Base-by-base conservation (phyloP, 2,888 invertebrate species). In the Meteorus colon region DNA sequence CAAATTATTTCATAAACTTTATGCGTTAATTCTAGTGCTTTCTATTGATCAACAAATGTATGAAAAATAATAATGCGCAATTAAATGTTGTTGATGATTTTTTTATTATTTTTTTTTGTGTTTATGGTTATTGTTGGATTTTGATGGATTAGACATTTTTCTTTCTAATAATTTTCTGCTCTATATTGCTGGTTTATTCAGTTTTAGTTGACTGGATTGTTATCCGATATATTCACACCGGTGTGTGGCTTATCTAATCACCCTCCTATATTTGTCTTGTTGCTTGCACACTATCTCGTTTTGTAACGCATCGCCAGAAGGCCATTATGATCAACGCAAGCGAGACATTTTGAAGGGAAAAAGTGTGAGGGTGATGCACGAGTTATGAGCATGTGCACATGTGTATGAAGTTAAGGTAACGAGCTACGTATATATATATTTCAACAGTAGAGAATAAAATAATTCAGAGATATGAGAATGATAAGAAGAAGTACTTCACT, bases 221-320 rank as follows among this genome's bases (percentile, higher is more conserved):
- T 75, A 72, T 75, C 60, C 27, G 45, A 19, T 75, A 41, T 51
- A 72, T 75, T 75, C 71, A 79, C 75, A 78, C 68, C 71, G 76
- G 75, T 75, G 34, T 51, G 45, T 71, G 12, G 16, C 75, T 78
- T 82, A 82, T 82, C 82, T 82, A 82, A 82, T 82, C 82, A 65
- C 68, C 78, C 73, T 68, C 48, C 73, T 79, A 79, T 80, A 81
- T 82, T 76, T 76, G 72, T 72, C 71, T 72, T 66, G 48, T 45
- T 34, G 60, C 66, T 55, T 55, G 24, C 19, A n/a, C 48, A 72
- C 48, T 76, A 76, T 60, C 72, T 72, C 70, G 73, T 76, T 73
- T 65, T 55, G 55, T 73, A 75, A 72, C 78, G 74, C 75, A 80
- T 73, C 69, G 76, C 48, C 77, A 55, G 72, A 48, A 51, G 67